A percentile compares a stretch with the other conserved stretches of the same genome.
Evolutionary conservation across 2,888 invertebrate genomes (phyloP).

Genomic region (Agonopterix alstromeriana): DNA sequence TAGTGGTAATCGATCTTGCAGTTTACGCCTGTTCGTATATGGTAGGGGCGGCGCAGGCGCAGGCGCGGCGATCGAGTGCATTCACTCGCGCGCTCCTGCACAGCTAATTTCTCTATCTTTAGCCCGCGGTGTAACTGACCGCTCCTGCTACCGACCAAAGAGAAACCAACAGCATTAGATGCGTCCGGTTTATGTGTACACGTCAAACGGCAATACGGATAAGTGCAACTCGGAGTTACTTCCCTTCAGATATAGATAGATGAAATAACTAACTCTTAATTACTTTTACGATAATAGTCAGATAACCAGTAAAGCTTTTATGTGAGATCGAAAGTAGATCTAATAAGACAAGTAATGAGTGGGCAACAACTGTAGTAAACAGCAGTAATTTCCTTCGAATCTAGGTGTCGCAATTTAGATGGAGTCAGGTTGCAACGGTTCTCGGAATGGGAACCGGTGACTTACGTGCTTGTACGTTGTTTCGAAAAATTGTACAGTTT

Average conservation of each 20-base stretch:
- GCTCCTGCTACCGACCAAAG: constrained; percentile 52
- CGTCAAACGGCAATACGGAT: constrained; percentile 29
- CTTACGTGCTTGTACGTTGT: constrained; percentile 2
- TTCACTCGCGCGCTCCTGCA: constrained; percentile 59
- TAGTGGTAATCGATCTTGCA: constrained; percentile 71
- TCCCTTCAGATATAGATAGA: constrained; percentile 22
- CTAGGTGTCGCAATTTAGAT: constrained; percentile 40
- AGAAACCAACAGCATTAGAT: constrained; percentile 65
- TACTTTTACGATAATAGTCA: neutral
- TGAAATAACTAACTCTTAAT: constrained; percentile 3
- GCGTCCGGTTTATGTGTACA: constrained; percentile 62
- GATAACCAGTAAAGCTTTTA: constrained; percentile 15
- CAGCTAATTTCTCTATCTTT: constrained; percentile 75
- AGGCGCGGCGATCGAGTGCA: constrained; percentile 43
- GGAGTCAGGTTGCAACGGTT: constrained; percentile 24
- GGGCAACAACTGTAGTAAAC: constrained; percentile 33
- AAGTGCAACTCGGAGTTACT: constrained; percentile 11
- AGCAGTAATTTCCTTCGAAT: constrained; percentile 45
- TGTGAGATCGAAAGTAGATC: constrained; percentile 39
- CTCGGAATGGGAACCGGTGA: constrained; percentile 18
- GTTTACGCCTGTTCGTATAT: constrained; percentile 60
- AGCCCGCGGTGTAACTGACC: constrained; percentile 71
- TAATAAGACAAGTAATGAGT: constrained; percentile 32
- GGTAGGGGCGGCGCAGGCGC: constrained; percentile 47
- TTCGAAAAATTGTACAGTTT: constrained; percentile 2